These are phyloP conservation scores for Hydractinia symbiolongicarpus DNA, from an alignment of 30 jellyfish, hydroid and myxozoan genomes.

Conservation along the genomic window DNA sequence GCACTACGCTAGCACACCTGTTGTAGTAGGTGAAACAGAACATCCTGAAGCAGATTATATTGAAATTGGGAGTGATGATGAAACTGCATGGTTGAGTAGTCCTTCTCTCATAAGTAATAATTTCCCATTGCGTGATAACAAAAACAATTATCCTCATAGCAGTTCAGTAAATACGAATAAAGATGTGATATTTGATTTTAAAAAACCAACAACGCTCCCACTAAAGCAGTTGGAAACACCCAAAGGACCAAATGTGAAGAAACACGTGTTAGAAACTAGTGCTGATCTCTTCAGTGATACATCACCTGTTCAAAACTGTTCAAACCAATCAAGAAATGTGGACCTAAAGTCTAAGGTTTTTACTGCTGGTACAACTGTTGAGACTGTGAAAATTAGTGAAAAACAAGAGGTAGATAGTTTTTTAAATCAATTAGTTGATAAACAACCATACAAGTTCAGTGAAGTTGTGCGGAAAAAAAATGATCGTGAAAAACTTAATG, in stretches of 20 bases:
- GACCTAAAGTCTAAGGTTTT: not conserved
- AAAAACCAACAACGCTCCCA: not conserved
- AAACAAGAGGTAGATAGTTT: not conserved
- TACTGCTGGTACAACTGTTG: not conserved
- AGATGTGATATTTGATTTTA: not conserved
- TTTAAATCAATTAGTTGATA: not conserved
- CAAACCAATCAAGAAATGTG: not conserved
- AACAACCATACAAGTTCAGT: constrained; percentile 43
- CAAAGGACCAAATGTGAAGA: not conserved
- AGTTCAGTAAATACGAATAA: not conserved
- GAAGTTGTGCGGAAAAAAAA: constrained; percentile 71
- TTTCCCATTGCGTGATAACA: too few relatives aligned
- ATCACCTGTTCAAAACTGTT: not conserved
- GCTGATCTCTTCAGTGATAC: constrained; percentile 14
- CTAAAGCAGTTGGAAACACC: not conserved
- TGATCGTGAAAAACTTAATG: constrained; percentile 67
- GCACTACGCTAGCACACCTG: not conserved
- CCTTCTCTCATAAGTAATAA: not conserved
- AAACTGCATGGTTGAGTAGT: not conserved
- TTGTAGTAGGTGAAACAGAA: not conserved
- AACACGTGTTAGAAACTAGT: not conserved
- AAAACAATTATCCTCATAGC: not conserved
- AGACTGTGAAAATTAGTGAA: not conserved
- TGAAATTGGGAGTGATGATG: constrained; percentile 18
- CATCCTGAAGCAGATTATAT: not conserved